Base-by-base conservation (phyloP, 2,888 invertebrate species). In the Julus scandinavius region DNA sequence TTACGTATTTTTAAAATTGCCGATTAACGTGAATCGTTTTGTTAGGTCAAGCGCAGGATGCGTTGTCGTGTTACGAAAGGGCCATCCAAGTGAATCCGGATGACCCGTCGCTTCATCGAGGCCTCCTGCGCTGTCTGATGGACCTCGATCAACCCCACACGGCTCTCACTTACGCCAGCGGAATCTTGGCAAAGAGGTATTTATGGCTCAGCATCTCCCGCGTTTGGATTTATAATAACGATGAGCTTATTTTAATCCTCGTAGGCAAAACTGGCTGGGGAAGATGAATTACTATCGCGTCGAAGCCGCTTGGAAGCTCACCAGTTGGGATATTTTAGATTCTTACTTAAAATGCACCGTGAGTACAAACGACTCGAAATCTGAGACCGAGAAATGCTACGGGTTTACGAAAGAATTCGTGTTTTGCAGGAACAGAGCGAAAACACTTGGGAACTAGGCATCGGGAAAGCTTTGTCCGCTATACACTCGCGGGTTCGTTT, bases 271-370 rank as follows among this genome's bases (percentile, higher is more conserved):
- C 88, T 90, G 90, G 90, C 88, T 87, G 13, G 54, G 58, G 0
- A 72, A 85, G 17, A 54, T 97, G 90, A 92, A 94, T 83, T 94
- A 95, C 90, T 94, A 94, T 91, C 94, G 95, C 89, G 95, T 97
- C 0, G 98, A 99, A 92, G 95, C 98, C 0, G 93, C 97, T 50
- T 97, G 98, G 97, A 95, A 97, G 88, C 93, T 99, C 40, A 96
- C 96, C 0, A 94, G 95, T 90, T 98, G 96, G 93, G 95, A 96
- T 40, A 95, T 96, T 90, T 93, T 98, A 11, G 95, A 96, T 20
- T 85, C 58, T 9, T 87, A 87, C 87, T 54, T 89, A 41, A 85
- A 84, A 45, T 85, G 85, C 50, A 40, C 80, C 3, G 54, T 45
- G n/a, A 49, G 41, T 45, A 45, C 15, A 6, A 3, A 45, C 2